Percentiles rank a stretch among this genome's conserved stretches.
phyloP scores from a whole-genome alignment of 2,888 invertebrate genomes.

The Argynnis bischoffii region DNA sequence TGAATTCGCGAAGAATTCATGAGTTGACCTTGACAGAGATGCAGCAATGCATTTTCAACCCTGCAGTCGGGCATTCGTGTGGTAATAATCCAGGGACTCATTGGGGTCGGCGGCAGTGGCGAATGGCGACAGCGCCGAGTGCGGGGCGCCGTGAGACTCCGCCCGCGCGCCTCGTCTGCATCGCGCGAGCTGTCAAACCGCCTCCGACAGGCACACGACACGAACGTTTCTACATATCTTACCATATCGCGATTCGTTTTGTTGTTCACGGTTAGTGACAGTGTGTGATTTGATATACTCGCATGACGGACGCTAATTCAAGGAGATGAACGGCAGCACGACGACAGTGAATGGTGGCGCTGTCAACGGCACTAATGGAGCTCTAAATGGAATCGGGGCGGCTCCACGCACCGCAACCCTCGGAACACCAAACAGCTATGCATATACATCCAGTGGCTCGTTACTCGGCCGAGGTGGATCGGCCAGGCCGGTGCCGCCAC shows the following conservation, averaged over 20 bases:
- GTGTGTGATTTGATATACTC: conserved; percentile 71
- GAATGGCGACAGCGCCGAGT: conserved; percentile 57
- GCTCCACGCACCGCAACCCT: conserved; percentile 77
- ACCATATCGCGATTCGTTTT: conserved; percentile 63
- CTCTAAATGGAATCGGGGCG: conserved; percentile 71
- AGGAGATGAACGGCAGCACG: conserved; percentile 81
- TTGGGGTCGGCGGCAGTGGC: conserved; percentile 57
- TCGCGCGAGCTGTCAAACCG: conserved; percentile 79
- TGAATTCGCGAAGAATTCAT: conserved; percentile 41
- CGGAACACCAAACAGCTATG: conserved; percentile 83
- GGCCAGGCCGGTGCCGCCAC: conserved; percentile 88
- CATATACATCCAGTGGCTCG: conserved; percentile 84
- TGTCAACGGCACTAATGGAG: conserved; percentile 75
- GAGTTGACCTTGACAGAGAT: conserved; percentile 72
- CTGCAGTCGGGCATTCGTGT: conserved; percentile 63
- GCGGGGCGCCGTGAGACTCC: conserved; percentile 52
- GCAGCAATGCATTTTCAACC: conserved; percentile 76
- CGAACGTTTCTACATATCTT: conserved; percentile 72
- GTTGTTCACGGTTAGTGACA: conserved; percentile 71
- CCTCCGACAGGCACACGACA: conserved; percentile 78
- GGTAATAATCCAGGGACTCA: conserved; percentile 65
- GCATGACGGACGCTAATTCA: conserved; percentile 68
- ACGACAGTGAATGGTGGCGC: conserved; percentile 78
- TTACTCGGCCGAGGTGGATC: conserved; percentile 84
- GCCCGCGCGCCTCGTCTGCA: conserved; percentile 66